Base-by-base conservation (phyloP, 1,140 invertebrate species). In the Zaprionus taronus region DNA sequence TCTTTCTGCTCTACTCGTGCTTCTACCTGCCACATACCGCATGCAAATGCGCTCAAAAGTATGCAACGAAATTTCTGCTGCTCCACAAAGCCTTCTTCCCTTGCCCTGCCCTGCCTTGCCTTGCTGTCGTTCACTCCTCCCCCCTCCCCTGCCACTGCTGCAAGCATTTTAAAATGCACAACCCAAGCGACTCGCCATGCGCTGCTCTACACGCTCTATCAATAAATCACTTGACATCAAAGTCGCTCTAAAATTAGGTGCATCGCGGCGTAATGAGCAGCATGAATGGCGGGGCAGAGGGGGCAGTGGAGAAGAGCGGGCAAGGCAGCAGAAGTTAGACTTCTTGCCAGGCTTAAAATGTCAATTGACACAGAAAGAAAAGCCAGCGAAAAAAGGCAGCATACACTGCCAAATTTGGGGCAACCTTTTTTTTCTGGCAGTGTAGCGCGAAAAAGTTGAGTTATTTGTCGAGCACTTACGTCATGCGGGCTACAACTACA, bases 401-500 rank as follows among this genome's bases (percentile, higher is more conserved):
- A 51, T 51, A 51, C 4, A 24, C 47, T 47, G 15, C 7, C n/a
- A 47, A n/a, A 47, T 24, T 51, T 51, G 3, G 20, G 47, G 17
- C 44, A 17, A 22, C 7, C 12, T 49, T 20, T 49, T 49, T 49
- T 49, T 49, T 49, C 17, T 20, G 4, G 4, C 47, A 22, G 47
- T 51, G 47, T 51, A 51, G 20, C 47, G 47, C 20, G 47, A 51
- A 51, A 47, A 51, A 24, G 47, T 51, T 51, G 17, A 51, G 56
- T 53, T 22, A 36, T 71, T 71, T 71, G 75, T 65, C 56, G 34
- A 53, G 60, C 66, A 74, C 83, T 85, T 85, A 85, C 82, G 82
- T 85, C 82, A 84, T 84, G 44, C 53, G 17, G 55, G 20, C 56
- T 28, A 7, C 61, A 60, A 49, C 63, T 41, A 51, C 34, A 28